These are phyloP conservation scores for Passer montanus DNA, from an alignment of 2,113 vertebrate genomes.

Conservation along the genomic window DNA sequence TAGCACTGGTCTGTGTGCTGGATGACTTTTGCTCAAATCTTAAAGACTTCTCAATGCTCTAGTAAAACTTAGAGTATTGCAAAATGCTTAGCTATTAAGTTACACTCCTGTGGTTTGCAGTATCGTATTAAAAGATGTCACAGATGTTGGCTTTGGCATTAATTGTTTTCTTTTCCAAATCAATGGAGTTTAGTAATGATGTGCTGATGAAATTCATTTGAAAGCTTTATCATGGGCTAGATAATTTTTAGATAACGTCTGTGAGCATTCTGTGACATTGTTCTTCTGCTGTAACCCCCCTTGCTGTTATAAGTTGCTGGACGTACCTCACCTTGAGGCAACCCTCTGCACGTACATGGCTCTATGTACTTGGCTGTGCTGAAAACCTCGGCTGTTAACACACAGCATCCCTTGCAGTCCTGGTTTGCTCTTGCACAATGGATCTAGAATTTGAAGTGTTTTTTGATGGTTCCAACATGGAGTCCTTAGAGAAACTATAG, in stretches of 20 bases:
- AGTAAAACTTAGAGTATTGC: constrained; percentile 1
- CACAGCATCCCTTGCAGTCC: background rate
- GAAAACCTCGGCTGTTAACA: background rate
- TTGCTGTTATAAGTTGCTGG: background rate
- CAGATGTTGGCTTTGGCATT: constrained; percentile 32
- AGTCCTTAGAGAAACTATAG: background rate
- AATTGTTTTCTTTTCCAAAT: constrained; percentile 58
- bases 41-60: background rate
- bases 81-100: background rate
- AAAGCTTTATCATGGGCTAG: background rate
- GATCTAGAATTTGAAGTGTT: background rate
- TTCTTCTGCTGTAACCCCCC: background rate
- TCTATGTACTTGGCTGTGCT: background rate
- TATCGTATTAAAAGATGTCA: constrained; percentile 46
- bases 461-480: background rate
- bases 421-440: background rate
- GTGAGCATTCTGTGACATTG: background rate
- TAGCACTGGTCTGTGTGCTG: background rate
- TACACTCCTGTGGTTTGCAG: background rate
- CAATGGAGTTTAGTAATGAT: constrained; percentile 13
- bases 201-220: constrained; percentile 10
- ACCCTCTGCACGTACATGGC: fast-evolving
- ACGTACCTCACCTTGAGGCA: background rate
- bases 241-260: background rate
- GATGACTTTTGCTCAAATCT: background rate